These are phyloP conservation scores for Dendrocincla tyrannina DNA, from an alignment of 2,797 vertebrate species.

Conservation along the genomic window DNA sequence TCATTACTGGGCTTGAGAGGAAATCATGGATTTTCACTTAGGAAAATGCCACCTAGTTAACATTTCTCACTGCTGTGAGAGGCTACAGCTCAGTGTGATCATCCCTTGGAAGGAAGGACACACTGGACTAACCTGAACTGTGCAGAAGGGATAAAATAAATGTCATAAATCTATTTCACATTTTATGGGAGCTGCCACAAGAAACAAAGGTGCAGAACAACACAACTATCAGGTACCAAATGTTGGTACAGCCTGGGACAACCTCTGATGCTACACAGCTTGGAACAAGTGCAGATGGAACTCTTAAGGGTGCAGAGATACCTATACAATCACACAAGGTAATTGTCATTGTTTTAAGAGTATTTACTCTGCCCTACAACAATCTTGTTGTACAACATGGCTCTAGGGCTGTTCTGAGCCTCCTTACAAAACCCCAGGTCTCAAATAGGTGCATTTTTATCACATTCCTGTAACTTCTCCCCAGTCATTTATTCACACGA, in stretches of 20 bases:
- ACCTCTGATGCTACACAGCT: fast-evolving
- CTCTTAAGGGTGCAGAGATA: not conserved
- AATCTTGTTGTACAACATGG: not conserved
- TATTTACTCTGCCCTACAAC: constrained; percentile 8
- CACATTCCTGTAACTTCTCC: not conserved
- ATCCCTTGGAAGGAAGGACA: not conserved
- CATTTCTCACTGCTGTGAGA: not conserved
- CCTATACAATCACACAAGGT: not conserved
- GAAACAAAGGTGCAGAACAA: not conserved
- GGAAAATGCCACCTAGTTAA: not conserved
- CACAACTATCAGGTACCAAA: not conserved
- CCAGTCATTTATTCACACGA: not conserved
- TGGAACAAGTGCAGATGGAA: not conserved
- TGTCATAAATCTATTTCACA: not conserved
- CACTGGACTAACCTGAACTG: not conserved
- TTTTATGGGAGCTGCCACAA: not conserved
- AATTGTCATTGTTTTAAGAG: not conserved
- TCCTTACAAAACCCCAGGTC: not conserved
- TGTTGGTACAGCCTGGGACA: not conserved
- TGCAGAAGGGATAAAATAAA: not conserved
- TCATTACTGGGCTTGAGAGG: not conserved
- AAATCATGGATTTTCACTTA: not conserved
- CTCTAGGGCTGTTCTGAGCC: not conserved
- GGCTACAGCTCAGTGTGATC: fast-evolving
- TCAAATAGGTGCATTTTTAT: not conserved